Evolutionary conservation across 1,140 invertebrate genomes (phyloP), one percentile per base, ranked within the genome.

Genomic region (Paralvinella palmiformis): DNA sequence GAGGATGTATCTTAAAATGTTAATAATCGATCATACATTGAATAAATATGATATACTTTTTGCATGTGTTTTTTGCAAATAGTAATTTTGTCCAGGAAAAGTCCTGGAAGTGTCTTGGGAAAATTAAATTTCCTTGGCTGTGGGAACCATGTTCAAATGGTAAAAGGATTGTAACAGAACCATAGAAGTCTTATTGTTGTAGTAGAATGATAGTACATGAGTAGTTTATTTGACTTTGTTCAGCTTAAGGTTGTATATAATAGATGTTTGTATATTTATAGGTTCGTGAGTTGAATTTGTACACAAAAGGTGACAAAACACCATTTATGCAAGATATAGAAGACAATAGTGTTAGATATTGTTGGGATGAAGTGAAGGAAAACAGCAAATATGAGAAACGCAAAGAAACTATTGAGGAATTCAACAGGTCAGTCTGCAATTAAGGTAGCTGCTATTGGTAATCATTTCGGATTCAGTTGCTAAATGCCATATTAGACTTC

Each of bases 281-380:
- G 83, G 67, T 90, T 31, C 81, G 87, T 60, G 78, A 84, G 68
- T 73, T 89, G 36, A 96, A 96, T 81, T 84, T 97, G 61, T 95
- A 91, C 73, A 83, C 86, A 73, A 88, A 91, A 75, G 89, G 88
- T 27, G 86, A 91, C 59, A 67, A 74, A 10, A 95, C 91, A 0
- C 89, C 89, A 72, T 95, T 89, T 72, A 87, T 88, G 68, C 90
- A 94, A 82, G 70, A 75, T 60, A 74, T 96, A 48, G 80, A 83
- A 1, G 81, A 89, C 67, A 94, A 91, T 71, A 94, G 89, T 1
- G 68, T 94, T 7, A 74, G 84, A 62, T 83, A 83, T 52, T 95
- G 93, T 74, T 95, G 91, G 88, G 74, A 87, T n/a, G 89, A 96
- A 77, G 92, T 90, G 74, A 68, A 89, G 0, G 65, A 82, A 63